phyloP scores from a whole-genome alignment of 2,888 invertebrate genomes.

The Lucinisca nassula region DNA sequence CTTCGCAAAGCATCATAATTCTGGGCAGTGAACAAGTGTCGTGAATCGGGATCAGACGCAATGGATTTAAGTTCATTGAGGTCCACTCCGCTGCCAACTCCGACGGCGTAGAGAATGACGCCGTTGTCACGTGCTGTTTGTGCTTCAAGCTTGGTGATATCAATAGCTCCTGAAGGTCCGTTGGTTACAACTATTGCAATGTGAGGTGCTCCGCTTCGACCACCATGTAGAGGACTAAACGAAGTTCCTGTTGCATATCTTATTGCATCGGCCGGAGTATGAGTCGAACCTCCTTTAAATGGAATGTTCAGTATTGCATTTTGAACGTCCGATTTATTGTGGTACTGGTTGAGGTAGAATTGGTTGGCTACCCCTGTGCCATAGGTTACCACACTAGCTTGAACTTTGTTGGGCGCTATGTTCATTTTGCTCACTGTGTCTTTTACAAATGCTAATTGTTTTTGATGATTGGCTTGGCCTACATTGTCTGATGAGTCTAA shows the following conservation, averaged over 20 bases:
- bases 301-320: conserved; percentile 74
- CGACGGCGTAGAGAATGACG: conserved; percentile 74
- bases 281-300: conserved; percentile 73
- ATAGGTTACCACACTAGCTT: conserved; percentile 78
- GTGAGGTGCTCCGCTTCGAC: conserved; percentile 73
- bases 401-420: conserved; percentile 74
- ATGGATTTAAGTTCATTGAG: conserved; percentile 75
- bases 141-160: conserved; percentile 75
- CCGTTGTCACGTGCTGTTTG: conserved; percentile 77
- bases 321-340: conserved; percentile 64
- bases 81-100: conserved; percentile 72
- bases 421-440: conserved; percentile 77
- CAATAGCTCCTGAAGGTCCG: conserved; percentile 73
- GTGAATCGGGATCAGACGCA: conserved; percentile 73
- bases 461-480: conserved; percentile 74
- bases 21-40: conserved; percentile 71
- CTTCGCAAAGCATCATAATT: conserved; percentile 72
- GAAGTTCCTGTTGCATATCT: conserved; percentile 76
- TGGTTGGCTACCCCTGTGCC: conserved; percentile 74
- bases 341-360: conserved; percentile 78
- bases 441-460: conserved; percentile 78
- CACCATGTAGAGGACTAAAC: conserved; percentile 78
- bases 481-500: conserved; percentile 79
- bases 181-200: conserved; percentile 76
- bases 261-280: conserved; percentile 75